phyloP scores from a whole-genome alignment of 2,797 vertebrate genomes.

The Dipus sagitta region DNA sequence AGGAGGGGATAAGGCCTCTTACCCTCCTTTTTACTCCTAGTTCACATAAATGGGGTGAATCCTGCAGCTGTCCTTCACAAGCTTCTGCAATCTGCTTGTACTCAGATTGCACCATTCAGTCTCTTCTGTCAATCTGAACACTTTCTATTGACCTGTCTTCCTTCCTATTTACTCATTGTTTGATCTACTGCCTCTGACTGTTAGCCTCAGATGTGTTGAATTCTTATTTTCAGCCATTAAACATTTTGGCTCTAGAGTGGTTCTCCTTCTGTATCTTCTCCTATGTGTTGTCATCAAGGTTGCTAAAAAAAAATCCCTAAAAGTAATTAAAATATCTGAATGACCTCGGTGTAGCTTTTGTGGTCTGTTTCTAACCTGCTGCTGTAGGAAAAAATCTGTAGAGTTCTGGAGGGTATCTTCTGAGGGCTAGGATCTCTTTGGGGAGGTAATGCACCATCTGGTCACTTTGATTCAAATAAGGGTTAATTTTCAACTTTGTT shows the following conservation, averaged over 20 bases:
- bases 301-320: background rate
- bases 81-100: background rate
- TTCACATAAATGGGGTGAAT: background rate
- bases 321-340: background rate
- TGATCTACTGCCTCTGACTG: background rate
- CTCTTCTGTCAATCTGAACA: background rate
- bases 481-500: background rate
- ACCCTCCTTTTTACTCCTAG: background rate
- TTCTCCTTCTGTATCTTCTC: background rate
- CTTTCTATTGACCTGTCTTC: background rate
- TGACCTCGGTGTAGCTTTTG: background rate
- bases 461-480: background rate
- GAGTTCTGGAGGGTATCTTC: too few relatives aligned
- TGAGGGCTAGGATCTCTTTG: too few relatives aligned
- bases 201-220: background rate
- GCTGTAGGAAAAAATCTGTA: too few relatives aligned
- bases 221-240: background rate
- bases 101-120: too few relatives aligned
- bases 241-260: slow-evolving; percentile 20
- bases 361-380: background rate
- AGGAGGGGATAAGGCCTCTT: too few relatives aligned
- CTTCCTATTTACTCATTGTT: background rate
- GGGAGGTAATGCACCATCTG: background rate
- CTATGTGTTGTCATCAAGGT: background rate
- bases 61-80: background rate